Percentiles rank a stretch among this genome's conserved stretches.
phyloP scores from a whole-genome alignment of 2,113 vertebrate species.

The Chamaetylas fuelleborni region DNA sequence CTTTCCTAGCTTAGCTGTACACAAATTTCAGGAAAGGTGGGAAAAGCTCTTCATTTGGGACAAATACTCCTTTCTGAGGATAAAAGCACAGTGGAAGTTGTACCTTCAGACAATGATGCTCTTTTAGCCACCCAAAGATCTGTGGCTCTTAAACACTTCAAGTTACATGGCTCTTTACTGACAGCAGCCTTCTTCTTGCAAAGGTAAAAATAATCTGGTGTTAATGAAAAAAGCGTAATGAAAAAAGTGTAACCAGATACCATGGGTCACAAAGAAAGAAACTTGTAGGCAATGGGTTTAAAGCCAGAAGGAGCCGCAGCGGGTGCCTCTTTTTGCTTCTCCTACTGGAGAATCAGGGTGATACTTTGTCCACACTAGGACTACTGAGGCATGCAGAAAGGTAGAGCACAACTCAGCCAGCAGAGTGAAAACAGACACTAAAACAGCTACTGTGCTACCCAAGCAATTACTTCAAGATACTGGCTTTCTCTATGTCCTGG shows the following conservation, averaged over 20 bases:
- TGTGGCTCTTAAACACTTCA: background rate
- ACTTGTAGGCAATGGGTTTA: background rate
- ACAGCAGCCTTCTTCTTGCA: background rate
- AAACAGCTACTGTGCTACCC: background rate
- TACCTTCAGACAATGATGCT: background rate
- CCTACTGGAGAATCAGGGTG: background rate
- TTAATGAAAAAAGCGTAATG: background rate
- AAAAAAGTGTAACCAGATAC: background rate
- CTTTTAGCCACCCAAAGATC: background rate
- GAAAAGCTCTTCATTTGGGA: background rate
- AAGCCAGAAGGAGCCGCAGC: background rate
- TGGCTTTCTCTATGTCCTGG: background rate
- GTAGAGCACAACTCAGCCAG: background rate
- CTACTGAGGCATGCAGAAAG: background rate
- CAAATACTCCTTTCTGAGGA: background rate
- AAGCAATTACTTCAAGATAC: background rate
- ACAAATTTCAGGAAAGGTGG: background rate
- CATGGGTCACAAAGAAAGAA: background rate
- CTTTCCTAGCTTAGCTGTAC: background rate
- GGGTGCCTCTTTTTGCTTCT: background rate
- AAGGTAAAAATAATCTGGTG: background rate
- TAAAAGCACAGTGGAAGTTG: background rate
- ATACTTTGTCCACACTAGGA: rapidly evolving
- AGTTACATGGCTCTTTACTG: background rate
- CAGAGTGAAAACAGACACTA: background rate